Base-by-base conservation (phyloP, 2,113 vertebrate species). In the Menidia beryllina region DNA sequence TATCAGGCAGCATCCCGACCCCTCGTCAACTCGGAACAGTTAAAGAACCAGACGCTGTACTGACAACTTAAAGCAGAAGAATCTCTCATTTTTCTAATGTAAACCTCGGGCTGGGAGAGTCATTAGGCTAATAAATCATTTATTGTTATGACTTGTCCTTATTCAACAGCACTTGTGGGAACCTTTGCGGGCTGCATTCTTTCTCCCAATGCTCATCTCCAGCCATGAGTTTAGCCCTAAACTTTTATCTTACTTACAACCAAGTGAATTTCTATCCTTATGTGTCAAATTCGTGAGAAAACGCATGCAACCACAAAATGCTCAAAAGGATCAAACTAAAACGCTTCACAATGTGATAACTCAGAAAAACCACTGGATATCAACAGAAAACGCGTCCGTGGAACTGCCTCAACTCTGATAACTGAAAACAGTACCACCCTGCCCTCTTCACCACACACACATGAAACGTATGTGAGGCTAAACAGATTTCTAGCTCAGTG, bases 51-150 rank as follows among this genome's bases (percentile, higher is more conserved):
- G 51, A 76, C 1, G 15, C 61, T 27, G 48, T 38, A 30, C 49
- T 80, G 1, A 64, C 34, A 36, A 52, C 48, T 52, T 67, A 26
- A 54, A 69, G 23, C 59, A 54, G 47, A 66, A 79, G 71, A 80
- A 49, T 63, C 15, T 45, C 3, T 39, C 27, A 57, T 68, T 68
- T 56, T 52, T 58, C 21, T 45, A 41, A 50, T 4, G 11, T 48
- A 9, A 56, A 41, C 55, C 38, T 47, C 47, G 34, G 50, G 50
- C 52, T 60, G 27, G 9, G 20, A 20, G 60, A 75, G 69, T 59
- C 70, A 55, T 69, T 66, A 69, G 43, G 15, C 55, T 51, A 64
- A 70, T 73, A 34, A 57, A 59, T 86, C 57, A 61, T 80, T 77
- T 69, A 55, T 68, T 68, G 65, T 68, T 55, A 83, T 53, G 21